phyloP scores from a whole-genome alignment of 2,113 vertebrate genomes.

The Barnardius zonarius region DNA sequence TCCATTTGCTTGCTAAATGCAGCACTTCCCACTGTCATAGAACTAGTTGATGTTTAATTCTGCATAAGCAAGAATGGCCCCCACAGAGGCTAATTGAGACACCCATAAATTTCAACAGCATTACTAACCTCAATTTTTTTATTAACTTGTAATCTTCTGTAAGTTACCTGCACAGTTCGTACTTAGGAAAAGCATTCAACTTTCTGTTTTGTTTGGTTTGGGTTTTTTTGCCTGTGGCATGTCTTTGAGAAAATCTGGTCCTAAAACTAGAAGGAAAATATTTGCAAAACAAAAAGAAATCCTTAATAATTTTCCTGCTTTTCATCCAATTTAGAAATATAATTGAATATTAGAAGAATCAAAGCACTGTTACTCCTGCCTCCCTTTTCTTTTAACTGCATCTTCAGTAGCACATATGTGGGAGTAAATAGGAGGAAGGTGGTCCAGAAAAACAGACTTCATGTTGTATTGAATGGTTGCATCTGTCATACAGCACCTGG shows the following conservation, averaged over 20 bases:
- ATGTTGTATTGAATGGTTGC: neutral
- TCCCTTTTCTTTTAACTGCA: neutral
- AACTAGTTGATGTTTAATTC: neutral
- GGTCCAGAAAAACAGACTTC: neutral
- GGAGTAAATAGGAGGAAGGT: neutral
- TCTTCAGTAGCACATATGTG: neutral
- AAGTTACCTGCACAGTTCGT: neutral
- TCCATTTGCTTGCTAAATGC: neutral
- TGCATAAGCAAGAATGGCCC: neutral
- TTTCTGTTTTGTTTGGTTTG: neutral
- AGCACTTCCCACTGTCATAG: neutral
- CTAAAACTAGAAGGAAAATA: neutral
- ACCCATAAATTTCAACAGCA: neutral
- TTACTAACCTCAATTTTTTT: neutral
- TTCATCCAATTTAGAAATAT: neutral
- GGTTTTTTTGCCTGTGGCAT: neutral
- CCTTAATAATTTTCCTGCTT: neutral
- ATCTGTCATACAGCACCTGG: neutral
- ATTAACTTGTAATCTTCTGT: neutral
- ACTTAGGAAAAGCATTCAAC: neutral
- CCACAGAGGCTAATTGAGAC: neutral
- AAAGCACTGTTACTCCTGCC: neutral
- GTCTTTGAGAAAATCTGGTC: neutral
- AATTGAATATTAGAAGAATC: neutral
- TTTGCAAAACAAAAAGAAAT: neutral